A percentile compares a stretch with the other conserved stretches of the same genome.
These are phyloP conservation scores for Stictocephala bisonia DNA, from an alignment of 2,888 invertebrate genomes.

Conservation along the genomic window DNA sequence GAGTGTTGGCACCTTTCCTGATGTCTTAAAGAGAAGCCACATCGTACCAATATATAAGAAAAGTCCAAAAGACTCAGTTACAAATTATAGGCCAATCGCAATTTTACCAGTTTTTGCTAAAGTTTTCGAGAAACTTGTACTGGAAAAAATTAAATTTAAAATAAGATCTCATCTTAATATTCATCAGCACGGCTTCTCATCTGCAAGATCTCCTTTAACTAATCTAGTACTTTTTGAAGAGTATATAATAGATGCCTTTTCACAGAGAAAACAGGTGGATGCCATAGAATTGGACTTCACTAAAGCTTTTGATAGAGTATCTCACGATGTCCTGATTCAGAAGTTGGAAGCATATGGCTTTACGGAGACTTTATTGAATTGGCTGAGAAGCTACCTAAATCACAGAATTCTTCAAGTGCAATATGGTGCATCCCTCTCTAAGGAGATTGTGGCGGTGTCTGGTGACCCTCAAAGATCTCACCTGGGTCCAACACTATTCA, in stretches of 20 bases:
- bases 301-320: no score
- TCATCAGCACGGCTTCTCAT: not conserved
- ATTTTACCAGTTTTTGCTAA: not conserved
- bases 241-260: not conserved
- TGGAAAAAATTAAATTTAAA: not conserved
- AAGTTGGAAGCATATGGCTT: no score
- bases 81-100: not conserved
- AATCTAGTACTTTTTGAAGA: not conserved
- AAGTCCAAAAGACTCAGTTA: not conserved
- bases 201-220: not conserved
- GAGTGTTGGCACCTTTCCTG: not conserved
- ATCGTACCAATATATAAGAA: conserved; percentile 4
- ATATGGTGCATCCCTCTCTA: no score
- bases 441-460: no score
- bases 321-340: no score
- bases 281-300: not conserved
- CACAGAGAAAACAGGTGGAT: not conserved
- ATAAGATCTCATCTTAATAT: not conserved
- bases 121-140: not conserved
- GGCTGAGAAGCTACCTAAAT: no score
- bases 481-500: no score
- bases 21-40: not conserved
- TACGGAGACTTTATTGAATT: no score
- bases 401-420: no score
- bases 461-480: no score